Evolutionary conservation across 2,113 vertebrate genomes (phyloP).

Genomic region (Sapayoa aenigma): DNA sequence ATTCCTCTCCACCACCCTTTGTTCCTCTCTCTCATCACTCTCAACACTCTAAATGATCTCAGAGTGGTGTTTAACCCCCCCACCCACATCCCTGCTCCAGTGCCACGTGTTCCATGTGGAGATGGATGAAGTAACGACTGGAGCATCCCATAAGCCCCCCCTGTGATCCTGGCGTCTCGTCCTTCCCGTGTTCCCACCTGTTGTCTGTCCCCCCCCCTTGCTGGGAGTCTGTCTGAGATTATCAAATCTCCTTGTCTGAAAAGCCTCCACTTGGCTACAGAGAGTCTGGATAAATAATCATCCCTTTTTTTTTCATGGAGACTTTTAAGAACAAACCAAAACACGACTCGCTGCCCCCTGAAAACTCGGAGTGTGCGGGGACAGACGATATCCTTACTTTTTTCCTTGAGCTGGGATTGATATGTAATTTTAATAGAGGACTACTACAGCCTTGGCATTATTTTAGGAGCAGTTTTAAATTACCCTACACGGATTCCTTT

Average conservation of each 20-base stretch:
- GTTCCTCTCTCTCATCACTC: neutral
- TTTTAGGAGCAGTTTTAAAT: slow-evolving; percentile 32
- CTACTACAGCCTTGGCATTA: neutral
- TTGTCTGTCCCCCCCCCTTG: neutral
- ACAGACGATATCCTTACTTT: neutral
- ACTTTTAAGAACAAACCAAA: neutral
- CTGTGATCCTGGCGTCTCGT: neutral
- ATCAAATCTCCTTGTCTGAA: neutral
- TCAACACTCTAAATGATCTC: neutral
- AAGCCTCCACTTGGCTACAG: neutral
- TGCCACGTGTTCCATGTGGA: accelerated
- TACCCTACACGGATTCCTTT: slow-evolving; percentile 13
- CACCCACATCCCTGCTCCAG: neutral
- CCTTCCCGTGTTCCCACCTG: neutral
- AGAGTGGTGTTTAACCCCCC: neutral
- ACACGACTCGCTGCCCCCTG: neutral
- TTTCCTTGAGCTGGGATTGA: neutral
- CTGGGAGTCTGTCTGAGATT: neutral
- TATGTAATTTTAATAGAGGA: neutral
- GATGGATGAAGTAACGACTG: neutral
- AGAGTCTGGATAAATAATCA: neutral
- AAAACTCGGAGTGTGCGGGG: neutral
- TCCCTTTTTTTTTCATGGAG: neutral
- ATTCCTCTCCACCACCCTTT: neutral
- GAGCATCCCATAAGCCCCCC: neutral